These are phyloP conservation scores for Pegoplata infirma DNA, from an alignment of 2,888 invertebrate species.

Conservation along the genomic window DNA sequence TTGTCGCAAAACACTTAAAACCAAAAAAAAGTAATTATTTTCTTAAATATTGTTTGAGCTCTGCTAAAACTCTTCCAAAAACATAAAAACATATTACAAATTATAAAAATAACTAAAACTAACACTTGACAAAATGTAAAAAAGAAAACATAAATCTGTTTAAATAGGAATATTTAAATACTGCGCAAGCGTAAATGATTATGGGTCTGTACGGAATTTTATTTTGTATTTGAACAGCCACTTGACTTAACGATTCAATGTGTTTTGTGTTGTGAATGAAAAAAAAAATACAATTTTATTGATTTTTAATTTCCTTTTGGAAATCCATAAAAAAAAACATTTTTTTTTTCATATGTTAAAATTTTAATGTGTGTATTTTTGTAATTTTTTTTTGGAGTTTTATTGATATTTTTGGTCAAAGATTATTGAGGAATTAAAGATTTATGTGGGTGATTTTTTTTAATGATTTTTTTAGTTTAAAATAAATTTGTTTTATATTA, in stretches of 20 bases:
- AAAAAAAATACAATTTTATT: constrained; percentile 45
- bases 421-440: too few relatives aligned
- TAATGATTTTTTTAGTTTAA: not conserved
- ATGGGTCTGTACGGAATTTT: too few relatives aligned
- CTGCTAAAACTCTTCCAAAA: not conserved
- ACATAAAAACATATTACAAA: constrained; percentile 22
- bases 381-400: too few relatives aligned
- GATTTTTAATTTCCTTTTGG: constrained; percentile 48
- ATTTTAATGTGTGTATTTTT: too few relatives aligned
- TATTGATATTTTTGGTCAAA: too few relatives aligned
- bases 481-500: too few relatives aligned
- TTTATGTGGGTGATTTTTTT: too few relatives aligned
- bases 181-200: constrained; percentile 18
- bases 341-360: not conserved
- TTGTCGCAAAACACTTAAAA: constrained; percentile 37
- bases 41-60: constrained; percentile 21
- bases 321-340: constrained; percentile 15
- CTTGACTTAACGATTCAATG: constrained; percentile 53
- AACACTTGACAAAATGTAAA: constrained; percentile 55
- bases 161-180: not conserved
- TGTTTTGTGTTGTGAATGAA: constrained; percentile 33
- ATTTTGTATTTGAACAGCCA: constrained; percentile 26
- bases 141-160: constrained; percentile 50
- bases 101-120: not conserved
- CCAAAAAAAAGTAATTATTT: constrained; percentile 38